Percentiles rank a stretch among this genome's conserved stretches.
Evolutionary conservation across 1,140 invertebrate species (phyloP).

Genomic region (Chrysoperla carnea): DNA sequence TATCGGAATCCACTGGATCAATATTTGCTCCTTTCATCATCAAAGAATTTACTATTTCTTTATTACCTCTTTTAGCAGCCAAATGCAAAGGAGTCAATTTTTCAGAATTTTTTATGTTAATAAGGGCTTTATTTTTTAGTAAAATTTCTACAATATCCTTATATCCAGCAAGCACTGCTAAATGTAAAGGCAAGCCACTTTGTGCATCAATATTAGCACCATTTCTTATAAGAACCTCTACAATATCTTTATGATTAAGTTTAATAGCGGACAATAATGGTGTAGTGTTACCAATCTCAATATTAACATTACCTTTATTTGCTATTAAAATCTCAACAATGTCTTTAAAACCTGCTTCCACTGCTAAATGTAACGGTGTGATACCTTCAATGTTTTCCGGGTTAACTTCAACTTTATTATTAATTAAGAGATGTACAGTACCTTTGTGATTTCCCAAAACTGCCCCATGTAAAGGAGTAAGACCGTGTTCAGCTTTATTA

Average conservation of each 20-base stretch:
- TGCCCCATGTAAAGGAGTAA: conserved; percentile 27
- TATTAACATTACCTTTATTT: background rate
- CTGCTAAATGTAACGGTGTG: conserved; percentile 11
- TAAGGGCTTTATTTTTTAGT: conserved; percentile 4
- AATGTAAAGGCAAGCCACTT: conserved; percentile 5
- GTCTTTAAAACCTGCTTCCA: conserved; percentile 51
- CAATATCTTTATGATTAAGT: too few relatives aligned
- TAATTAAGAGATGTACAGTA: conserved; percentile 8
- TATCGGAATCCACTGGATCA: background rate
- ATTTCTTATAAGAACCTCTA: conserved; percentile 1
- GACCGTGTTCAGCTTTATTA: background rate
- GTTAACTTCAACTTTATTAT: conserved; percentile 6
- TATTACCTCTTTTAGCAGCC: conserved; percentile 4
- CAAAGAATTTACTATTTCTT: conserved; percentile 4
- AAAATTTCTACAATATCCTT: conserved; percentile 6
- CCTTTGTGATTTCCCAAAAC: conserved; percentile 55
- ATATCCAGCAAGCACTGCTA: conserved; percentile 5
- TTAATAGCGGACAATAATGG: too few relatives aligned
- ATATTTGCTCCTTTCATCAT: background rate
- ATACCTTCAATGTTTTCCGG: conserved; percentile 4
- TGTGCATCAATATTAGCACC: conserved; percentile 4
- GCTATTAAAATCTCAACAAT: conserved; percentile 9
- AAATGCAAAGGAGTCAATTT: conserved; percentile 5
- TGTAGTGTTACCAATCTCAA: too few relatives aligned
- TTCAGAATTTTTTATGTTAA: conserved; percentile 6